Evolutionary conservation across 2,113 vertebrate genomes (phyloP).

Genomic region (Corythornis madagascariensis): DNA sequence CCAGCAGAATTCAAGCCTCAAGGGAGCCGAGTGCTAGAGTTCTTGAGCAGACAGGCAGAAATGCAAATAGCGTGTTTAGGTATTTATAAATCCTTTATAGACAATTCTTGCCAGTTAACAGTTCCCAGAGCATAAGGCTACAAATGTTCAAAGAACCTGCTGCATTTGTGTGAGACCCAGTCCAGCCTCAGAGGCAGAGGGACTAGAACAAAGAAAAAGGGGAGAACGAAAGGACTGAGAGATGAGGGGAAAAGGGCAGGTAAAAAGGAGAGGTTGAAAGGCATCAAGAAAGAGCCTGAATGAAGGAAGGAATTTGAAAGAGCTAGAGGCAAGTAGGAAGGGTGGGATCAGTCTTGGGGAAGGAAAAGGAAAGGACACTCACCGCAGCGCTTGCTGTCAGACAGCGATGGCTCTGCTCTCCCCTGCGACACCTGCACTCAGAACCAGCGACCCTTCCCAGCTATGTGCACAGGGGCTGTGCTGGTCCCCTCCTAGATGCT

Average conservation of each 20-base stretch:
- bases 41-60: slow-evolving; percentile 1
- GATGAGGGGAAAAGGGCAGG: not conserved
- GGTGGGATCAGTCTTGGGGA: not conserved
- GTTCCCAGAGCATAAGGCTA: not conserved
- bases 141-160: not conserved
- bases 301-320: not conserved
- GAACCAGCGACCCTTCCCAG: not conserved
- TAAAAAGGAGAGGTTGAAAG: not conserved
- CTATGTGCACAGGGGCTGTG: rapidly evolving
- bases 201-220: not conserved
- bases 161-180: not conserved
- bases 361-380: slow-evolving; percentile 1
- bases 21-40: not conserved
- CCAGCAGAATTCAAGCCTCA: slow-evolving; percentile 6
- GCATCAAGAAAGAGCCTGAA: not conserved
- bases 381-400: not conserved
- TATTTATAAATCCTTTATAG: not conserved
- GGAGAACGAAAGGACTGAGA: not conserved
- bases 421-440: not conserved
- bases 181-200: not conserved
- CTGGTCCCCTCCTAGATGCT: not conserved
- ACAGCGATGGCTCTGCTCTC: not conserved
- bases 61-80: not conserved
- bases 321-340: not conserved
- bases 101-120: not conserved